These are phyloP conservation scores for Ethmia dodecea DNA, from an alignment of 2,888 invertebrate genomes.

Conservation along the genomic window DNA sequence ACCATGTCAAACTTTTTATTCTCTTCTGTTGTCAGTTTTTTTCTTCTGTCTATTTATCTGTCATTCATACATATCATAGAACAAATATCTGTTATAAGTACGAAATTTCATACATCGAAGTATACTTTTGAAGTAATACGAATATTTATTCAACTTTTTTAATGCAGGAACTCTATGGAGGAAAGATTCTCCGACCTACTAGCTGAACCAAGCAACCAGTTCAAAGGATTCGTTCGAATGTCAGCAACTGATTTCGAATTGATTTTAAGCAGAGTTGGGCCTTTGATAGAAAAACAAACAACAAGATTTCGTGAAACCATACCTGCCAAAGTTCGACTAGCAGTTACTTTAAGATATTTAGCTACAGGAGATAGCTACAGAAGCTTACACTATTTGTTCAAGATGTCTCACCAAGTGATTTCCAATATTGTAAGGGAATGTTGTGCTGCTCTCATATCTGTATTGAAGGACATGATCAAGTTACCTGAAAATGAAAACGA, in stretches of 20 bases:
- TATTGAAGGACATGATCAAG: neutral
- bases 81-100: neutral
- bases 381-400: slow-evolving; percentile 3
- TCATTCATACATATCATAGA: neutral
- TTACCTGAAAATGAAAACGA: slow-evolving; percentile 5
- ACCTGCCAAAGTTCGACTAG: slow-evolving; percentile 4
- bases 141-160: neutral
- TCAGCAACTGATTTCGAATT: slow-evolving; percentile 3
- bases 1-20: neutral
- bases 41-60: neutral
- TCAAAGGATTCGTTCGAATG: slow-evolving; percentile 1
- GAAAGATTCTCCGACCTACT: neutral
- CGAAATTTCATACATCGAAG: neutral
- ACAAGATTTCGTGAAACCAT: slow-evolving; percentile 4
- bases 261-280: neutral
- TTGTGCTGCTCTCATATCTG: slow-evolving; percentile 1
- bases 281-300: slow-evolving; percentile 3
- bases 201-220: neutral
- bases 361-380: slow-evolving; percentile 2
- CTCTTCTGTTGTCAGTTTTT: neutral
- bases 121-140: neutral
- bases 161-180: neutral
- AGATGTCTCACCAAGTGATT: slow-evolving; percentile 4
- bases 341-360: slow-evolving; percentile 6
- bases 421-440: slow-evolving; percentile 1